Base-by-base conservation (phyloP, 2,113 vertebrate genomes). In the Pterocles orientalis region DNA sequence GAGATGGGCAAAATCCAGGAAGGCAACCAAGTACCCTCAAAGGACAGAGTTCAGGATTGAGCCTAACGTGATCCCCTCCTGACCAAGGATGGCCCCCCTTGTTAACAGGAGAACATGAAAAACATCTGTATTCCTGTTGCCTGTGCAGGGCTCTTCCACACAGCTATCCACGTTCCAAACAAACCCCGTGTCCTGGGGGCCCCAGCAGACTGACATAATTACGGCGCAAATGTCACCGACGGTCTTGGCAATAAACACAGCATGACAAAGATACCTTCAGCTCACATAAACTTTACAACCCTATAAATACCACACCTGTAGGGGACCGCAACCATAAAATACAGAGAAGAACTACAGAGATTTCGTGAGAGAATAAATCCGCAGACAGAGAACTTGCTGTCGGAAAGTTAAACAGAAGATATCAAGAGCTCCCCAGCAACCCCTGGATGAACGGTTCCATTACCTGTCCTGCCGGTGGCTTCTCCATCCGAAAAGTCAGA, bases 391-490 rank as follows among this genome's bases (percentile, higher is more conserved):
- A 82, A 71, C 29, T 43, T 3, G 1, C 34, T 39, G n/a, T 54
- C 7, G 11, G 39, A 68, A 31, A 58, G 14, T 56, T 80, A 41
- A 70, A 76, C 2, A 36, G 45, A 60, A 47, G 18, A 17, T 12
- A 28, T 5, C 9, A 73, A 60, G 26, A 68, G 29, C 36, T 56
- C 14, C 39, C 45, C 71, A 68, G 45, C 28, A 84, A 39, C 6
- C 2, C 8, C 58, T 14, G n/a, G 9, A 26, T 24, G 71, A 82
- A 58, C 1, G 3, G 31, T 33, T 54, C 70, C n/a, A 21, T 86
- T 98, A 99, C 99, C 99, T 99, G 98, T 54, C 98, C 24, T 31
- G 95, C 95, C 10, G 98, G 91, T 57, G 98, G 97, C 88, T 98
- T 98, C 83, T 99, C 98, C 88, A 97, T 56, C 73, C 97, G 97